Evolutionary conservation across 2,113 vertebrate species (phyloP).

Genomic region (Corythoichthys haematopterus): DNA sequence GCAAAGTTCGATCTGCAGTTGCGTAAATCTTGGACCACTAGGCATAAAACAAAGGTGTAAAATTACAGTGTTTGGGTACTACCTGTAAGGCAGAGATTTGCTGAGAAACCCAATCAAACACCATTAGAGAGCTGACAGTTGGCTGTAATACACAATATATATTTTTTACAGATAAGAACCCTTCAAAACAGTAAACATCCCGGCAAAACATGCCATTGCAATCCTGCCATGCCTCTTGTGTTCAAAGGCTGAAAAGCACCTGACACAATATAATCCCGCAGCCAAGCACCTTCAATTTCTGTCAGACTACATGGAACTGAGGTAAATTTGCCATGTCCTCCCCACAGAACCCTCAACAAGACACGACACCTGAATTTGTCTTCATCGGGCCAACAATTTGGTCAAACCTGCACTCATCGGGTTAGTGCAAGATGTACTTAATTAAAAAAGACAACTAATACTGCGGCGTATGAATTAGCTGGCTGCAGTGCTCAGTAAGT

Average conservation of each 20-base stretch:
- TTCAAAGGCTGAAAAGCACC: slow-evolving; percentile 12
- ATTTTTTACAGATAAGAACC: too few relatives aligned
- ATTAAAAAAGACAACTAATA: slow-evolving; percentile 36
- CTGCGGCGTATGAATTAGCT: slow-evolving; percentile 22
- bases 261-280: not conserved
- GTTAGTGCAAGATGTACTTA: slow-evolving; percentile 1
- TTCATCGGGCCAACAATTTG: slow-evolving; percentile 40
- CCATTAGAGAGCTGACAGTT: too few relatives aligned
- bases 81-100: not conserved
- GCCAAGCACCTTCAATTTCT: slow-evolving; percentile 6
- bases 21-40: too few relatives aligned
- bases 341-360: not conserved
- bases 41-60: too few relatives aligned
- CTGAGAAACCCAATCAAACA: not conserved
- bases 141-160: too few relatives aligned
- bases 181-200: not conserved
- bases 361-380: slow-evolving; percentile 52
- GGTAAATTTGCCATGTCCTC: not conserved
- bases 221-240: not conserved
- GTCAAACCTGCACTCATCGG: slow-evolving; percentile 12
- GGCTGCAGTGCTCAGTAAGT: slow-evolving; percentile 24
- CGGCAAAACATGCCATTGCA: slow-evolving; percentile 2
- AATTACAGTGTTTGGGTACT: too few relatives aligned
- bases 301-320: slow-evolving; percentile 3
- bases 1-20: too few relatives aligned